Base-by-base conservation (phyloP, 2,113 vertebrate genomes). In the Camelus dromedarius region DNA sequence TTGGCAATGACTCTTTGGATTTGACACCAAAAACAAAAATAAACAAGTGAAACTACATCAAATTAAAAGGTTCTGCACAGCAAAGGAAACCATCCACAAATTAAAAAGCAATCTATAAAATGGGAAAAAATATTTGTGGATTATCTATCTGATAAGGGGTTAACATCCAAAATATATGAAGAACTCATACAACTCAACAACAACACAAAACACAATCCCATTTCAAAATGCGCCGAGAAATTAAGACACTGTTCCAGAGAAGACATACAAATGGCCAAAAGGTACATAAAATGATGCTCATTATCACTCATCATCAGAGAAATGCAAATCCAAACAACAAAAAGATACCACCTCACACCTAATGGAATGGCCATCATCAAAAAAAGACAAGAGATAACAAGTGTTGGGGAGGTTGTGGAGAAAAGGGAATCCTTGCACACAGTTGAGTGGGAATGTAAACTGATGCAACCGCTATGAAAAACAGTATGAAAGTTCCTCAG, bases 21-120 rank as follows among this genome's bases (percentile, higher is more conserved):
- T 58, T 82, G 13, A 81, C 9, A 52, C 42, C 76, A 82, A 82
- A 92, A 81, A 38, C 48, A 92, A 95, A 95, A 67, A 86, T 30
- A 80, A 75, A 58, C 69, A 58, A 58, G 50, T 20, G 4, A 15
- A n/a, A n/a, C 50, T 5, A 26, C 15, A 60, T 75, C 48, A 88
- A 82, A 73, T 76, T 50, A 52, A 82, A 82, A 75, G 83, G 14
- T 50, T 80, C 48, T 88, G 14, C 30, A 38, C 3, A 28, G 60
- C 58, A 92, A 87, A 92, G 77, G 76, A 88, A 82, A 67, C 7
- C 35, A 66, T 13, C 35, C 58, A 67, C 16, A 42, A 76, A 48
- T 20, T 75, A 38, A 82, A 87, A 88, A 58, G 30, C 35, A 7
- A 48, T 54, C 22, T 12, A 48, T 0, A 19, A 22, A 56, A 46